Conservation (phyloP, 2,797 vertebrate genomes). For the Onychomys arenicola region DNA sequence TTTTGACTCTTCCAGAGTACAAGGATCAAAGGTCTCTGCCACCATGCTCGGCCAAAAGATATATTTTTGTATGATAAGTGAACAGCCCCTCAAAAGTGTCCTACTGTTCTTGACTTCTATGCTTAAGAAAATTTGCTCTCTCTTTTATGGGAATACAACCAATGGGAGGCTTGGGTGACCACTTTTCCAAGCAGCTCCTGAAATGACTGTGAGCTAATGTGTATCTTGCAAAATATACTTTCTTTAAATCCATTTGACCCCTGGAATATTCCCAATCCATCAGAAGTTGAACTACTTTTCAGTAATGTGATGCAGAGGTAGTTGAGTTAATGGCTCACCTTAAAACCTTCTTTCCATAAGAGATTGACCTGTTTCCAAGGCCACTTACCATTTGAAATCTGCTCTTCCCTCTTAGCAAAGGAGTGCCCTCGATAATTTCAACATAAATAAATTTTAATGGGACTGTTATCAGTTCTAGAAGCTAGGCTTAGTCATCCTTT, state of each 20-base stretch:
- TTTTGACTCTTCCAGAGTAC: neutral
- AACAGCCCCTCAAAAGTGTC: neutral
- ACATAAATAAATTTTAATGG: neutral
- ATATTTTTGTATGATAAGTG: constrained; percentile 12
- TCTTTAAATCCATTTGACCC: neutral
- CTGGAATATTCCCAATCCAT: neutral
- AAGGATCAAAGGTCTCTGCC: neutral
- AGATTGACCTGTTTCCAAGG: neutral
- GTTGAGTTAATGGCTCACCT: neutral
- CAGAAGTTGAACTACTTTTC: neutral
- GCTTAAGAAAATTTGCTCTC: neutral
- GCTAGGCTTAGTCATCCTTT: neutral
- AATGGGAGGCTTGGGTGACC: neutral
- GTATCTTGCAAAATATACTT: neutral
- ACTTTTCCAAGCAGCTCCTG: neutral
- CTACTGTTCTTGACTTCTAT: neutral
- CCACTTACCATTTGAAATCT: neutral
- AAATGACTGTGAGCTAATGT: neutral
- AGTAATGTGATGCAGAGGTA: neutral
- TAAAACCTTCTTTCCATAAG: neutral
- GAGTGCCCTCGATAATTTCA: neutral
- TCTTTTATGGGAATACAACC: neutral
- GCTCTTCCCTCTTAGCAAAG: neutral
- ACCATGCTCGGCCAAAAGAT: neutral
- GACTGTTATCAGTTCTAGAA: neutral